A percentile compares a stretch with the other conserved stretches of the same genome.
phyloP scores from a whole-genome alignment of 2,797 vertebrate genomes.

The Phalloptychus januarius region DNA sequence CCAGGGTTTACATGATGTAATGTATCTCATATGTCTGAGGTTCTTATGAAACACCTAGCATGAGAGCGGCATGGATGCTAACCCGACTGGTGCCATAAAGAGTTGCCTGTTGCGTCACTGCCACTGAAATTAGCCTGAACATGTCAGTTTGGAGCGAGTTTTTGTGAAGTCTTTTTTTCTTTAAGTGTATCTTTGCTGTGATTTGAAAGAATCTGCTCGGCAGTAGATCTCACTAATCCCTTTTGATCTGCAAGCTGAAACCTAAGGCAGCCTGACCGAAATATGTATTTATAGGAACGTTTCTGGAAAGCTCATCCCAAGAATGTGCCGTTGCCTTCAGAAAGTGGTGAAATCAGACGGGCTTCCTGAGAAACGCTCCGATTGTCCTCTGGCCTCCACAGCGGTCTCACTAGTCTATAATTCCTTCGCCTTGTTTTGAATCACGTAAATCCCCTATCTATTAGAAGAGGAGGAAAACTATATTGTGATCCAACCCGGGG shows the following conservation, averaged over 20 bases:
- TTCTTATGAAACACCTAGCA: conserved; percentile 62
- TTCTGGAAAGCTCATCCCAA: conserved; percentile 47
- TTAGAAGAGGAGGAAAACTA: conserved; percentile 12
- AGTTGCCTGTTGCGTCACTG: conserved; percentile 15
- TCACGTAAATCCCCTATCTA: conserved; percentile 32
- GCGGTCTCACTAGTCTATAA: conserved; percentile 20
- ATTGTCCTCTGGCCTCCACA: conserved; percentile 24
- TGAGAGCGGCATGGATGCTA: conserved; percentile 20
- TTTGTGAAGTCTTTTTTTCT: not conserved
- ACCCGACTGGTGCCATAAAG: not conserved
- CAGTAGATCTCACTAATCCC: conserved; percentile 15
- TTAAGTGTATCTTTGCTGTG: conserved; percentile 11
- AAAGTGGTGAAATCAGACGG: conserved; percentile 30
- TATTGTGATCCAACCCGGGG: conserved; percentile 25
- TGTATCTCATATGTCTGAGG: conserved; percentile 41
- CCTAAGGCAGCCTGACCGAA: conserved; percentile 56
- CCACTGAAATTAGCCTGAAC: not conserved
- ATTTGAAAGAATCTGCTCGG: conserved; percentile 26
- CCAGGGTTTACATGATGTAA: conserved; percentile 44
- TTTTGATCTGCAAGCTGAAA: conserved; percentile 57
- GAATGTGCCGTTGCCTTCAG: conserved; percentile 28
- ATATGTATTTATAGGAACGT: conserved; percentile 6
- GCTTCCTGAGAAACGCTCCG: conserved; percentile 21
- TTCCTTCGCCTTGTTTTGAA: conserved; percentile 38
- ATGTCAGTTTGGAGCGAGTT: not conserved